Conservation (phyloP, 2,888 invertebrate genomes). For the Aelia acuminata region DNA sequence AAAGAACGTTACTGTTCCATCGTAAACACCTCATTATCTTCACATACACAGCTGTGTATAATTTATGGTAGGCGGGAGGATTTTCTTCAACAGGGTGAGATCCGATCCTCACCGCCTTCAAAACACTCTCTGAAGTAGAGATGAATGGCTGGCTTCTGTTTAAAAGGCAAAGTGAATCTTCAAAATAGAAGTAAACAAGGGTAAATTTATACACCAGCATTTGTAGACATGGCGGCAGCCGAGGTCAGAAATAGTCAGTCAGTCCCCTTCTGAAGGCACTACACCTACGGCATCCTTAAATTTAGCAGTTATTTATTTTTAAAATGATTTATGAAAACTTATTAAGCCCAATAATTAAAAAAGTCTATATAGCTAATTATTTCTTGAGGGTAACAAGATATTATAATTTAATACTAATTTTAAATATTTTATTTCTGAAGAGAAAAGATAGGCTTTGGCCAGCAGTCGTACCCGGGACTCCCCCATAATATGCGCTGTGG, state of each 20-base stretch:
- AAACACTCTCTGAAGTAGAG: constrained; percentile 42
- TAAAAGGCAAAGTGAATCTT: constrained; percentile 48
- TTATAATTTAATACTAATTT: too few relatives aligned
- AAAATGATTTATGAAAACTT: too few relatives aligned
- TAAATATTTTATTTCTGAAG: too few relatives aligned
- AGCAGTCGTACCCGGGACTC: too few relatives aligned
- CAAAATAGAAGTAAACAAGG: constrained; percentile 18
- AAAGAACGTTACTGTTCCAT: not conserved
- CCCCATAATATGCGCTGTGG: too few relatives aligned
- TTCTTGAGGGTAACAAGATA: too few relatives aligned
- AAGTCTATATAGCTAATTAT: too few relatives aligned
- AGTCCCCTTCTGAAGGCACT: not conserved
- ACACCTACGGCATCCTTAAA: too few relatives aligned
- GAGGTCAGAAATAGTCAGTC: not conserved
- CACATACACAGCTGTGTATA: not conserved
- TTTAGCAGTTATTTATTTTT: too few relatives aligned
- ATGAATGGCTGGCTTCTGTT: constrained; percentile 31
- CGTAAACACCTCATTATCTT: not conserved
- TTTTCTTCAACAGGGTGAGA: not conserved
- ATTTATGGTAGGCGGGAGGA: not conserved
- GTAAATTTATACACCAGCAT: constrained; percentile 45
- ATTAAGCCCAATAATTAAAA: too few relatives aligned
- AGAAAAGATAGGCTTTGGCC: too few relatives aligned
- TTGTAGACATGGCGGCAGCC: not conserved
- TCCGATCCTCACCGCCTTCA: not conserved